Conservation (phyloP, 2,888 invertebrate species). For the Amorpha juglandis region DNA sequence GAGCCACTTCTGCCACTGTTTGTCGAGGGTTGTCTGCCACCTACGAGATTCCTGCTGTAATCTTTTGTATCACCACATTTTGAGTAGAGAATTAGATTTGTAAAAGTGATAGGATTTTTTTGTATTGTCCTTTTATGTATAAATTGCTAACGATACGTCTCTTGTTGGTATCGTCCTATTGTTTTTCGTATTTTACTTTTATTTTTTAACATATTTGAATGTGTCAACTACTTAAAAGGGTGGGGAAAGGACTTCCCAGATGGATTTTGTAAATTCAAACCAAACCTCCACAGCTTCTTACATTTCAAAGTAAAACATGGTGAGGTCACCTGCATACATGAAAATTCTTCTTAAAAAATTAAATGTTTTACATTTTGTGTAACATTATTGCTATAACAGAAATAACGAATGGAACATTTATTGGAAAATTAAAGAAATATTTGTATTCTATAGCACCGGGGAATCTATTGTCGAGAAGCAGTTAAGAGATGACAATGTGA, state of each 20-base stretch:
- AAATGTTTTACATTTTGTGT: too few species aligned
- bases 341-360: too few species aligned
- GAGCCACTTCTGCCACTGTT: constrained; percentile 72
- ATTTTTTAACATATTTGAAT: too few species aligned
- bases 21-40: constrained; percentile 42
- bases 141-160: too few species aligned
- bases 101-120: not conserved
- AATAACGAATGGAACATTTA: constrained; percentile 34
- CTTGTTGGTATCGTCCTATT: too few species aligned
- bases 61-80: not conserved
- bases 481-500: constrained; percentile 22
- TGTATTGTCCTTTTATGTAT: not conserved
- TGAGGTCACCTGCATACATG: too few species aligned
- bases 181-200: too few species aligned
- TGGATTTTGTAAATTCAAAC: too few species aligned
- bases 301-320: too few species aligned
- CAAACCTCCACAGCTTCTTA: too few species aligned
- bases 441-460: constrained; percentile 37
- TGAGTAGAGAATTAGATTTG: not conserved
- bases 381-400: not conserved
- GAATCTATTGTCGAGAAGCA: constrained; percentile 31
- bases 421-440: not conserved
- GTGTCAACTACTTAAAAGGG: too few species aligned
- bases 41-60: constrained; percentile 9
- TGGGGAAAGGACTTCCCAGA: too few species aligned